Conservation (phyloP, 2,888 invertebrate species). For the Agriotes lineatus region DNA sequence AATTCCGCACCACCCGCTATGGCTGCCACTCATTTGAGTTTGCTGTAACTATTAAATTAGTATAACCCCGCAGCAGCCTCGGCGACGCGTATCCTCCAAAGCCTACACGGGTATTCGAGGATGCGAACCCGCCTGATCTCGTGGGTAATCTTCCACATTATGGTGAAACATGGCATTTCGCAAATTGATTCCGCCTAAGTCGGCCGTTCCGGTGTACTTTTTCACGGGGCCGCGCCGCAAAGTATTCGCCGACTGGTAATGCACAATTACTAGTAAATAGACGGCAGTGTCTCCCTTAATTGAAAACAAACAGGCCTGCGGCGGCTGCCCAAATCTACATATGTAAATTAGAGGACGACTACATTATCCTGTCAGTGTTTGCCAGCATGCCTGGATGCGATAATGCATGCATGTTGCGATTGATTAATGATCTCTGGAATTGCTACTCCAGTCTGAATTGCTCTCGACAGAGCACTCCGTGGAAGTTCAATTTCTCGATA, state of each 20-base stretch:
- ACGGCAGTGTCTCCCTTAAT: slow-evolving; percentile 49
- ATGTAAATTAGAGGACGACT: slow-evolving; percentile 51
- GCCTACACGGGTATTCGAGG: slow-evolving; percentile 23
- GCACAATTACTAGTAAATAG: slow-evolving; percentile 42
- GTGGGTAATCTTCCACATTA: slow-evolving; percentile 29
- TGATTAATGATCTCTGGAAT: slow-evolving; percentile 52
- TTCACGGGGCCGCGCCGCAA: background rate
- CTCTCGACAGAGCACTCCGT: slow-evolving; percentile 33
- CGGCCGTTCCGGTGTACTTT: background rate
- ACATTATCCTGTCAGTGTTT: slow-evolving; percentile 48
- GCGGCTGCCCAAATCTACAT: slow-evolving; percentile 50
- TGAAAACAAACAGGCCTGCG: slow-evolving; percentile 52
- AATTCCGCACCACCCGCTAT: too few relatives aligned
- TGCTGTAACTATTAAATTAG: slow-evolving; percentile 29
- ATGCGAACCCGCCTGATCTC: slow-evolving; percentile 20
- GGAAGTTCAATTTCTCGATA: slow-evolving; percentile 34
- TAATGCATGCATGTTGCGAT: slow-evolving; percentile 50
- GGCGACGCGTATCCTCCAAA: slow-evolving; percentile 14
- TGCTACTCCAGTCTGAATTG: slow-evolving; percentile 42
- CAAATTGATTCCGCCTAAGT: slow-evolving; percentile 17
- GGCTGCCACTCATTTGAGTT: background rate
- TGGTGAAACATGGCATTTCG: slow-evolving; percentile 20
- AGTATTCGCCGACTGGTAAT: slow-evolving; percentile 23
- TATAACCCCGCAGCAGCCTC: slow-evolving; percentile 15
- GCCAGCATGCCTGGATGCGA: slow-evolving; percentile 47